These are phyloP conservation scores for Heterotis niloticus DNA, from an alignment of 2,113 vertebrate species.

Conservation along the genomic window DNA sequence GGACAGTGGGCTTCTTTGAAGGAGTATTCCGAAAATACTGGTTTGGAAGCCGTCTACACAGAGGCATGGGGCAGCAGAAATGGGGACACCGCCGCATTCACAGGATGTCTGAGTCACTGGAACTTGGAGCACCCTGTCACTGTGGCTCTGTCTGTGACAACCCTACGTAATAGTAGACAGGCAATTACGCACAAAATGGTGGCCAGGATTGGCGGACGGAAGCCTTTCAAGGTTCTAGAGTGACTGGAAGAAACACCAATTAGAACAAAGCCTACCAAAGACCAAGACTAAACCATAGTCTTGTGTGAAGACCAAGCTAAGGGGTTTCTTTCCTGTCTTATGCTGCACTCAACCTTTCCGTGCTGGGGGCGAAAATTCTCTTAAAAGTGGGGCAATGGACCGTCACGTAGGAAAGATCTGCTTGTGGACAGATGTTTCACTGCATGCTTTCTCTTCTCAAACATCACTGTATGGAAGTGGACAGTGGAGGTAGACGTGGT, in stretches of 20 bases:
- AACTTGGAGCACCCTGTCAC: not conserved
- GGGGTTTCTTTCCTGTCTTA: not conserved
- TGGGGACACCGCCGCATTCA: not conserved
- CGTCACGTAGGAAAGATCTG: not conserved
- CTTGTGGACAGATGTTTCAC: not conserved
- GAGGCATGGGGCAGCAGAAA: not conserved
- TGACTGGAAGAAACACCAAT: too few species aligned
- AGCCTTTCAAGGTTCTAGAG: not conserved
- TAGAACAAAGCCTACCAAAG: too few species aligned
- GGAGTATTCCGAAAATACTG: not conserved
- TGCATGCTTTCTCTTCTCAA: not conserved
- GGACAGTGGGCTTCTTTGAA: constrained; percentile 30
- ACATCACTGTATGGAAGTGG: not conserved
- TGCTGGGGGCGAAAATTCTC: not conserved
- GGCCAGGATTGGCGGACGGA: not conserved
- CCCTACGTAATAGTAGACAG: not conserved
- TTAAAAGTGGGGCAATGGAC: not conserved
- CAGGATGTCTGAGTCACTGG: not conserved
- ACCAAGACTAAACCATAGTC: too few species aligned
- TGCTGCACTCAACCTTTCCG: not conserved
- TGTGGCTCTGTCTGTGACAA: too few species aligned
- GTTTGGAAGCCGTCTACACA: constrained; percentile 6
- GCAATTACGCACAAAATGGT: not conserved
- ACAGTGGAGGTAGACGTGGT: too few species aligned
- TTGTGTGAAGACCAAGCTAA: too few species aligned